These are phyloP conservation scores for Bungarus multicinctus DNA, from an alignment of 2,113 vertebrate genomes.

Conservation along the genomic window DNA sequence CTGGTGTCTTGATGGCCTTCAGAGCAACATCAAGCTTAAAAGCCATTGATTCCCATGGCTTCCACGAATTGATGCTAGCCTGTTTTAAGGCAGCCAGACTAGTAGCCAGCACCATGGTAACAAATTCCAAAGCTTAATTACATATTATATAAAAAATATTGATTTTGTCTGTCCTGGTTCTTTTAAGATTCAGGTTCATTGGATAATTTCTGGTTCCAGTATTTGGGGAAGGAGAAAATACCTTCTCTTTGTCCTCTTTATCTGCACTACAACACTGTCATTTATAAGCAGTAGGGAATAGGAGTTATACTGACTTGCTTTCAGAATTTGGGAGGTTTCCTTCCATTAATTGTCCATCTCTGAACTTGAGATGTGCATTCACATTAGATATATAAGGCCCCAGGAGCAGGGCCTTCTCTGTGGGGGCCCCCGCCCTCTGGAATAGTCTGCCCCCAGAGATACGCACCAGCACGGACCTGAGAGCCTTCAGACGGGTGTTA, in stretches of 20 bases:
- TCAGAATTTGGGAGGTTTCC: not conserved
- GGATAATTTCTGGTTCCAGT: not conserved
- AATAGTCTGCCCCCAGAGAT: too few species aligned
- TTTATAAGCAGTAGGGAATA: not conserved
- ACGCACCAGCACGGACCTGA: too few species aligned
- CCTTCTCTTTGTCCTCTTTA: not conserved
- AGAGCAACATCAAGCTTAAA: not conserved
- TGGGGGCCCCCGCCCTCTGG: too few species aligned
- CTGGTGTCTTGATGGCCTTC: not conserved
- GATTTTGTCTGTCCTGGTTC: not conserved
- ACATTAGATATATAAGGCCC: not conserved
- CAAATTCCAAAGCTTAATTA: not conserved
- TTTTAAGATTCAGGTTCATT: not conserved
- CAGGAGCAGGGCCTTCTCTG: too few species aligned
- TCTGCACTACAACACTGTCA: not conserved
- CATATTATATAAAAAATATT: not conserved
- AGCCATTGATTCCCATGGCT: not conserved
- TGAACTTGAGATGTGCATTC: not conserved
- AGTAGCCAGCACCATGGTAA: not conserved
- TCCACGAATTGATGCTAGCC: not conserved
- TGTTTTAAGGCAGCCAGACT: not conserved
- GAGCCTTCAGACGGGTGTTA: too few species aligned
- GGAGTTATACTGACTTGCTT: not conserved
- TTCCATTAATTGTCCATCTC: not conserved
- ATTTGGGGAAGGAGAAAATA: not conserved